These are phyloP conservation scores for Pseudorhiza aurosa DNA, from an alignment of 30 jellyfish, hydroid and myxozoan species.

Conservation along the genomic window DNA sequence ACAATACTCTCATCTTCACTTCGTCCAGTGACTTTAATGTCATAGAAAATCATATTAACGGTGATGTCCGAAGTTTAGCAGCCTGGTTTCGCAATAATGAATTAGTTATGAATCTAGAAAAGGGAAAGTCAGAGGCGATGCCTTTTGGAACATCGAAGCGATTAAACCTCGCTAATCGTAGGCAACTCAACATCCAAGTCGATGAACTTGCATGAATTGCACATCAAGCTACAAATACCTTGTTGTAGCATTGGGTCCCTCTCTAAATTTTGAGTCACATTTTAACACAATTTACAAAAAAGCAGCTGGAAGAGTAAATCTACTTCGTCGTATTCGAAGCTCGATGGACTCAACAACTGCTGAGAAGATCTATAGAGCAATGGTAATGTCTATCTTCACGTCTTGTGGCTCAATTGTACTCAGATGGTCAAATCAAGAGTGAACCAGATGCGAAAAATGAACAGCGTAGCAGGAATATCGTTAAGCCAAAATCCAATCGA, in stretches of 20 bases:
- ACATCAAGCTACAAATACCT: conserved; percentile 9
- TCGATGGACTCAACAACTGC: conserved; percentile 43
- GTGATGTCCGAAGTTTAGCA: not conserved
- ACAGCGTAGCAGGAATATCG: conserved; percentile 24
- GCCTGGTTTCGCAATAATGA: conserved; percentile 9
- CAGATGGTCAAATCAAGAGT: conserved; percentile 39
- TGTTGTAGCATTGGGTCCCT: not conserved
- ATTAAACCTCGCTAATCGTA: not conserved
- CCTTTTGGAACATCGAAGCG: conserved; percentile 17
- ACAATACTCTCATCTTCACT: conserved; percentile 1
- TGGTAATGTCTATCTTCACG: conserved; percentile 43
- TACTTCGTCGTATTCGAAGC: conserved; percentile 31
- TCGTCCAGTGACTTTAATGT: not conserved
- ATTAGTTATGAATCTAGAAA: not conserved
- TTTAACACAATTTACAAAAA: conserved; percentile 17
- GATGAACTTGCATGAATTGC: conserved; percentile 11
- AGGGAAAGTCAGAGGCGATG: conserved; percentile 11
- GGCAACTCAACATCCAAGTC: conserved; percentile 31
- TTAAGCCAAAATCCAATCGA: not conserved
- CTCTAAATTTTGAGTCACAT: not conserved
- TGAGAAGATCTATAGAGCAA: conserved; percentile 26
- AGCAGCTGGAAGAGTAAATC: conserved; percentile 49
- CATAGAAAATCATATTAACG: not conserved
- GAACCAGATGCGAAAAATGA: conserved; percentile 17
- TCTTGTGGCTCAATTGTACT: conserved; percentile 50